A percentile compares a stretch with the other conserved stretches of the same genome.
Evolutionary conservation across 2,888 invertebrate species (phyloP).

Genomic region (Cataglyphis cursor): DNA sequence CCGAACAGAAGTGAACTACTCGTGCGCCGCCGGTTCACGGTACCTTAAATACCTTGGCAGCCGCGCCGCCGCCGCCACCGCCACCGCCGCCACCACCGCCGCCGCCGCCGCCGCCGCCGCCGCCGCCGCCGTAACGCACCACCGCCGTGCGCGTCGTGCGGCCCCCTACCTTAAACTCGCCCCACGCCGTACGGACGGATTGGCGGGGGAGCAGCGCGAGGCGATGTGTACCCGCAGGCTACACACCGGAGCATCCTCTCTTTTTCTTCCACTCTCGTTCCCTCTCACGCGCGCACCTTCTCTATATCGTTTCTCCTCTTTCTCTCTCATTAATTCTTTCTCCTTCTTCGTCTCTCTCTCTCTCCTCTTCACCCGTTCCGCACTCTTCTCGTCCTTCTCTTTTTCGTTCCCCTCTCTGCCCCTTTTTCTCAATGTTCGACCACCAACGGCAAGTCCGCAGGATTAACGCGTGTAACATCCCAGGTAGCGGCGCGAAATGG

Average conservation of each 20-base stretch:
- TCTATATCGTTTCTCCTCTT: constrained; percentile 15
- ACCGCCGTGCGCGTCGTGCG: constrained; percentile 80
- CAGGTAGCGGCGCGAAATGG: constrained; percentile 24
- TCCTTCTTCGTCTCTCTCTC: constrained; percentile 54
- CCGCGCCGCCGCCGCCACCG: constrained; percentile 86
- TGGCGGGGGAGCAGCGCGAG: constrained; percentile 82
- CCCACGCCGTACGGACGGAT: constrained; percentile 86
- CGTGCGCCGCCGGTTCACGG: constrained; percentile 89
- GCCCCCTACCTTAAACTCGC: constrained; percentile 87
- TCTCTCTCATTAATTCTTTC: constrained; percentile 16
- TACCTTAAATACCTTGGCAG: constrained; percentile 89
- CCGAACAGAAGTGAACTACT: constrained; percentile 89
- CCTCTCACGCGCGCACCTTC: constrained; percentile 49
- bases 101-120: constrained; percentile 45
- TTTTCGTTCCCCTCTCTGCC: constrained; percentile 42
- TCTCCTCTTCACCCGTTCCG: constrained; percentile 39
- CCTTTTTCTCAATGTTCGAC: constrained; percentile 49
- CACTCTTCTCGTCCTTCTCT: constrained; percentile 60
- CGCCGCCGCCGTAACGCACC: constrained; percentile 68
- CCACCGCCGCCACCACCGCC: constrained; percentile 61
- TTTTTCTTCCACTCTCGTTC: constrained; percentile 64
- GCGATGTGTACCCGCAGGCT: constrained; percentile 77
- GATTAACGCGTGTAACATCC: constrained; percentile 46
- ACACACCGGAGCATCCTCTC: constrained; percentile 73
- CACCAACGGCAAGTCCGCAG: constrained; percentile 53